Evolutionary conservation across 2,797 vertebrate genomes (phyloP).

Genomic region (Macroramphosus scolopax): DNA sequence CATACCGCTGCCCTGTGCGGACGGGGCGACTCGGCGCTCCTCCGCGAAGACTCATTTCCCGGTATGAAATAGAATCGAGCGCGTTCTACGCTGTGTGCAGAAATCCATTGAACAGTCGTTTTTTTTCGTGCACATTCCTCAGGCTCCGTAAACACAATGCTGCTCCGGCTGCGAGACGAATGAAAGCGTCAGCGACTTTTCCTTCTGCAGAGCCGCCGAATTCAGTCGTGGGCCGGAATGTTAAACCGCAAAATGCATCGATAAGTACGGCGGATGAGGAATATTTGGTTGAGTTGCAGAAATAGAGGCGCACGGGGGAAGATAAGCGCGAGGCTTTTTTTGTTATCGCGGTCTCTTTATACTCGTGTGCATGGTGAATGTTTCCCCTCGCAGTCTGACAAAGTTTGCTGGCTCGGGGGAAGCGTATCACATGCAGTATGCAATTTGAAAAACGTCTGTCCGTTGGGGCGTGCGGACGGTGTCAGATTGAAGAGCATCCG

Average conservation of each 20-base stretch:
- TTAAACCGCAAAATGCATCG: conserved; percentile 25
- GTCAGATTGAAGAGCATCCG: no score
- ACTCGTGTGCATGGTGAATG: conserved; percentile 3
- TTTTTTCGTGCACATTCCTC: no score
- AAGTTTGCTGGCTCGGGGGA: no score
- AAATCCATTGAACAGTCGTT: conserved; percentile 30
- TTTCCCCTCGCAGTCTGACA: no score
- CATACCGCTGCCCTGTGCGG: conserved; percentile 39
- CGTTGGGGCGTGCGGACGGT: no score
- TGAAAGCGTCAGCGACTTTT: conserved; percentile 44
- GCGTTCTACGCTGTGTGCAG: background rate
- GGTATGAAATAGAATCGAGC: conserved; percentile 22
- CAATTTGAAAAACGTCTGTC: no score
- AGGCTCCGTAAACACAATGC: conserved; percentile 32
- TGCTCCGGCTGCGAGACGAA: conserved; percentile 34
- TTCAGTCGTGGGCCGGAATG: conserved; percentile 25
- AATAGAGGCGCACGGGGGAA: conserved; percentile 11
- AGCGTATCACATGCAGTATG: no score
- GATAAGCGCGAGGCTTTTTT: conserved; percentile 1
- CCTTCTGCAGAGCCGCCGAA: conserved; percentile 28
- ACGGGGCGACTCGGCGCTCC: conserved; percentile 17
- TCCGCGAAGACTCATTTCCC: conserved; percentile 48
- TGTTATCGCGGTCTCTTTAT: no score
- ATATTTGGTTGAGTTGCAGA: conserved; percentile 14
- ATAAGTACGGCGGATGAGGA: no score